Evolutionary conservation across 2,888 invertebrate genomes (phyloP), one percentile per base, ranked within the genome.

Genomic region (Lymantria dispar): DNA sequence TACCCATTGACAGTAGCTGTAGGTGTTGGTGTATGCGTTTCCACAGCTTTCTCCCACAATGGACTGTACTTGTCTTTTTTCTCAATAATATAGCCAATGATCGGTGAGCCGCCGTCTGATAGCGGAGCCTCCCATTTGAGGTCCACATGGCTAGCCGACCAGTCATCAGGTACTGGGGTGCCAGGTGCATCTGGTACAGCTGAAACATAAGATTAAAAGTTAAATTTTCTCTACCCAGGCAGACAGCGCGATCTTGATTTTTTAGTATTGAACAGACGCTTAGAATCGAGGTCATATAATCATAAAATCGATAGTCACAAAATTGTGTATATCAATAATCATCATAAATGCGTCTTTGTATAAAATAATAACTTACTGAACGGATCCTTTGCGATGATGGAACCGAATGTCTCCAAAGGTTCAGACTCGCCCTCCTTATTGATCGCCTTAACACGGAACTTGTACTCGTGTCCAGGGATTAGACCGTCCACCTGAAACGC

Each of bases 371-470:
- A 93, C 95, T 94, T 84, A 96, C 96, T 96, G 92, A 97, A 98
- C 39, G 98, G 98, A 95, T 98, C 98, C 87, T 98, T 98, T 45
- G 98, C 98, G 64, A 97, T 92, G 68, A 98, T 97, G 11, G 97
- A 94, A 60, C 97, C 96, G 78, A 97, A 94, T 60, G 98, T 98
- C 80, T 98, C 98, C 48, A 99, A 90, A n/a, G 99, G 99, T 73
- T 99, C 98, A 8, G 98, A 97, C 83, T 98, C 98, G 40, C 98
- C 98, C 78, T 98, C 98, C 76, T 98, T 98, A 87, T 98, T 98
- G 41, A 98, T 87, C 5, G 98, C 98, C 76, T 96, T 96, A 9
- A 98, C 97, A 47, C 98, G 93, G 94, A 98, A 98, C 91, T 98
- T 97, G 82, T 98, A 98, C 78, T 98, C 97, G 78, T 98, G 97